These are phyloP conservation scores for Oryzias sinensis DNA, from an alignment of 2,797 vertebrate species.

Conservation along the genomic window DNA sequence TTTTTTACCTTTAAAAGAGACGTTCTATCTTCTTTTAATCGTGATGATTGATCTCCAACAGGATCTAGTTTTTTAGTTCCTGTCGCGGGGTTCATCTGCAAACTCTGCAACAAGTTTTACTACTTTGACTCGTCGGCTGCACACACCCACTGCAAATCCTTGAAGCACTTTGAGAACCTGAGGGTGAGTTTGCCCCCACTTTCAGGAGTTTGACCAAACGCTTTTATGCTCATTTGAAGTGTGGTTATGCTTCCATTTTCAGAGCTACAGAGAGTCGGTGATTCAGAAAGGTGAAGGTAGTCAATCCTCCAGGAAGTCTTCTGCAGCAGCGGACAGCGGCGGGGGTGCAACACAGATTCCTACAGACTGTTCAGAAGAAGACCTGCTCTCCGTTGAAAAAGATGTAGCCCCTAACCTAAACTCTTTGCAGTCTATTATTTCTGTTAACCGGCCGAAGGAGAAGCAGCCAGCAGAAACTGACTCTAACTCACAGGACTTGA, in stretches of 20 bases:
- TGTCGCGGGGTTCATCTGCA: slow-evolving; percentile 92
- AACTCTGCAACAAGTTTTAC: slow-evolving; percentile 93
- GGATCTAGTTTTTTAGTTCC: slow-evolving; percentile 93
- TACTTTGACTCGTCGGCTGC: slow-evolving; percentile 86
- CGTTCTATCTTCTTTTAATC: not conserved
- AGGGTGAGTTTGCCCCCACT: slow-evolving; percentile 80
- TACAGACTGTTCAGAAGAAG: slow-evolving; percentile 31
- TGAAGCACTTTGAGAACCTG: slow-evolving; percentile 92
- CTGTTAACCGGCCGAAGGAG: slow-evolving; percentile 24
- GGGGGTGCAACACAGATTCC: slow-evolving; percentile 15
- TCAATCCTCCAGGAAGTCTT: slow-evolving; percentile 25
- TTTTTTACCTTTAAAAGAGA: not conserved
- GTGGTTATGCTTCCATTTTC: slow-evolving; percentile 12
- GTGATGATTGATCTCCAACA: slow-evolving; percentile 46
- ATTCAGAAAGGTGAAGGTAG: slow-evolving; percentile 45
- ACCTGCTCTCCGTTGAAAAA: slow-evolving; percentile 7
- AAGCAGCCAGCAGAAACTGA: slow-evolving; percentile 21
- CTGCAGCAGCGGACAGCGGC: slow-evolving; percentile 18
- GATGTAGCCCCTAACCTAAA: slow-evolving; percentile 2
- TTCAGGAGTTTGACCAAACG: not conserved
- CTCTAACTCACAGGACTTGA: slow-evolving; percentile 19
- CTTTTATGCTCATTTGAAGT: not conserved
- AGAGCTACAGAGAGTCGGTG: slow-evolving; percentile 66
- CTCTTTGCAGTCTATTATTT: slow-evolving; percentile 22
- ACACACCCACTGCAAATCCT: slow-evolving; percentile 91